phyloP scores from a whole-genome alignment of 2,113 vertebrate genomes.

The Mesocricetus auratus region DNA sequence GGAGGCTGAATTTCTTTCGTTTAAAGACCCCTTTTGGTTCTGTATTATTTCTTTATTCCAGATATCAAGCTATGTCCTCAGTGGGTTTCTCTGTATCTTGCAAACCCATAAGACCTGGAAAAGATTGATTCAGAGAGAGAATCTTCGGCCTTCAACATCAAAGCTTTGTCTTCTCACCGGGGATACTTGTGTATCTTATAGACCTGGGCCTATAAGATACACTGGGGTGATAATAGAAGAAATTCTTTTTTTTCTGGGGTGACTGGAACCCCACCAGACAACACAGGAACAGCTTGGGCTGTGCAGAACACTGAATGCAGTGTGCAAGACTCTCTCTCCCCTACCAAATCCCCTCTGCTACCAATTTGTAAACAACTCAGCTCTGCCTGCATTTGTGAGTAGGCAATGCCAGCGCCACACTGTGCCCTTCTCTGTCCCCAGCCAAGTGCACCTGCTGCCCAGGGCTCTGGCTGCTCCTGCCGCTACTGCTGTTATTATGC shows the following conservation, averaged over 20 bases:
- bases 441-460: conserved; percentile 81
- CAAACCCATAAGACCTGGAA: neutral
- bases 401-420: conserved; percentile 70
- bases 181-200: neutral
- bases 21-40: neutral
- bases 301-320: neutral
- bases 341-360: conserved; percentile 79
- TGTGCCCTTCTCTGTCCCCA: conserved; percentile 71
- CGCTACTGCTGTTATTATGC: conserved; percentile 44
- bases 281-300: neutral
- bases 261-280: neutral
- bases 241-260: neutral
- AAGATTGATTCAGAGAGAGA: neutral
- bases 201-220: neutral
- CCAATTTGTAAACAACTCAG: conserved; percentile 82
- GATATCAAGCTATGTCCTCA: neutral
- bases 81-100: neutral
- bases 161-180: neutral
- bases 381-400: conserved; percentile 72
- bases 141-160: neutral
- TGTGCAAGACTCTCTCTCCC: neutral
- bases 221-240: neutral
- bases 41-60: neutral
- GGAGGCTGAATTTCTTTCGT: neutral
- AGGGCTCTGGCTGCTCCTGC: conserved; percentile 67